These are phyloP conservation scores for Tympanoctomys barrerae DNA, from an alignment of 2,797 vertebrate species.

Conservation along the genomic window DNA sequence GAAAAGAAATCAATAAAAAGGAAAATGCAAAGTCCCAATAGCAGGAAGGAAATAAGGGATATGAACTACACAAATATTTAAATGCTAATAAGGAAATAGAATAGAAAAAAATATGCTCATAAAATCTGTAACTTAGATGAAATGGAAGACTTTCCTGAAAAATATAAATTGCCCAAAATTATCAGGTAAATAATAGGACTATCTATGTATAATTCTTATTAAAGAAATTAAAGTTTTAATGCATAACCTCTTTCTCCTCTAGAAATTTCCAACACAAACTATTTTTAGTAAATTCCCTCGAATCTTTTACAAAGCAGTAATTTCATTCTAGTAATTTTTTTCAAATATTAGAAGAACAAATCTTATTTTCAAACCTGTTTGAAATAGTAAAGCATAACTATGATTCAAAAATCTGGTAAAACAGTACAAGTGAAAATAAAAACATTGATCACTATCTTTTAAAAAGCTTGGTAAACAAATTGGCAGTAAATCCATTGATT, in stretches of 20 bases:
- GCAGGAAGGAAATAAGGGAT: not conserved
- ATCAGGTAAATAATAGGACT: not conserved
- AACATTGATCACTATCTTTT: not conserved
- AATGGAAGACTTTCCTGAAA: constrained; percentile 10
- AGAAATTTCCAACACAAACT: not conserved
- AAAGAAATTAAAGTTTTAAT: not conserved
- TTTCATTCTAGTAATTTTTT: not conserved
- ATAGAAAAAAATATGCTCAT: not conserved
- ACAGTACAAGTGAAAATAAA: not conserved
- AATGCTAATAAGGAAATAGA: not conserved
- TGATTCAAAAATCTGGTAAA: not conserved
- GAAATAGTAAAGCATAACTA: not conserved
- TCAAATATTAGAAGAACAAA: not conserved
- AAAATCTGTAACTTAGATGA: not conserved
- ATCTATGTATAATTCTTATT: not conserved
- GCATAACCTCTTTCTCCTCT: not conserved
- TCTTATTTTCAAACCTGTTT: not conserved
- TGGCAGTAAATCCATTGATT: not conserved
- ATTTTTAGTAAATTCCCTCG: not conserved
- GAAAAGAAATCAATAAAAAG: not conserved
- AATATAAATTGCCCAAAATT: constrained; percentile 32
- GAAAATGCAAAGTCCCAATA: not conserved
- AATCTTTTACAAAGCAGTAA: not conserved
- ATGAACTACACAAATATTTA: not conserved
- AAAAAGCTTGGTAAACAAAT: constrained; percentile 19